Conservation (phyloP, 2,888 invertebrate species). For the Erebia palarica region DNA sequence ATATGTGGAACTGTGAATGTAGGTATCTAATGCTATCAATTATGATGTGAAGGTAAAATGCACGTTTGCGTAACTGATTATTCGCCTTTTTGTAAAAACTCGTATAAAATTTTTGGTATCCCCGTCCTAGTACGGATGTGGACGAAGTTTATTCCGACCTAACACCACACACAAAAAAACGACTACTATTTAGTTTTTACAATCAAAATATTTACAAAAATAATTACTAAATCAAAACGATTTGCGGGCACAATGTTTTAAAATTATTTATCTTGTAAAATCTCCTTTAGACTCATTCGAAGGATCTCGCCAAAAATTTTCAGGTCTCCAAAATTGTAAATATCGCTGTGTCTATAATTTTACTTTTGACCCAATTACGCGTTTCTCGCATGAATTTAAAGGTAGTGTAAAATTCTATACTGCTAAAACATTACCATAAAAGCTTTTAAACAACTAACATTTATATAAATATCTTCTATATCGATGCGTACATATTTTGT, state of each 20-base stretch:
- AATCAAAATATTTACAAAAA: slow-evolving; percentile 63
- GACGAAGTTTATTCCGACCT: slow-evolving; percentile 36
- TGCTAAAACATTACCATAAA: slow-evolving; percentile 56
- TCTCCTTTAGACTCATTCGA: slow-evolving; percentile 6
- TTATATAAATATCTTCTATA: slow-evolving; percentile 73
- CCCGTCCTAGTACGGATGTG: slow-evolving; percentile 28
- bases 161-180: slow-evolving; percentile 35
- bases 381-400: slow-evolving; percentile 12
- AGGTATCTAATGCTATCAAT: slow-evolving; percentile 6
- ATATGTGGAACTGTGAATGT: background rate
- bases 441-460: slow-evolving; percentile 73
- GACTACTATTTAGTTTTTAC: slow-evolving; percentile 36
- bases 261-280: slow-evolving; percentile 4
- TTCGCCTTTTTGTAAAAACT: slow-evolving; percentile 36
- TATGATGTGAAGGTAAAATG: slow-evolving; percentile 15
- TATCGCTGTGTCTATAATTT: background rate
- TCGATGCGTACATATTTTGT: slow-evolving; percentile 60
- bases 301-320: background rate
- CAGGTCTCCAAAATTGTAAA: background rate
- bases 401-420: slow-evolving; percentile 27
- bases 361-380: background rate
- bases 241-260: slow-evolving; percentile 12
- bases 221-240: slow-evolving; percentile 34
- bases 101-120: slow-evolving; percentile 36
- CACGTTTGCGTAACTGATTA: slow-evolving; percentile 24